Conservation (phyloP, 2,797 vertebrate species). For the Salarias fasciatus region DNA sequence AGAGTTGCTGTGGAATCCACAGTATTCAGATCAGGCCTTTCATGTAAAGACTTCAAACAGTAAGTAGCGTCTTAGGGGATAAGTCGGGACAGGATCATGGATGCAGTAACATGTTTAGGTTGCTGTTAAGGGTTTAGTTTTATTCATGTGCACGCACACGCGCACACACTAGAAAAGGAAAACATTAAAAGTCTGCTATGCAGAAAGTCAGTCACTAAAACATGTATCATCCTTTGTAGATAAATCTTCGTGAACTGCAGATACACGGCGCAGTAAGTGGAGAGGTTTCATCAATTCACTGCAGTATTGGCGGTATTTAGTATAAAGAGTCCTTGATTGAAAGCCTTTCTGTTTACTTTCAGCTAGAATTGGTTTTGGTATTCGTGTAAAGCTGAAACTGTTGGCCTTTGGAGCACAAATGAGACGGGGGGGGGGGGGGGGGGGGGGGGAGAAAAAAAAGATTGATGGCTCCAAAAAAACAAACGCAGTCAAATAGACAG, state of each 20-base stretch:
- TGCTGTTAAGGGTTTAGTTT: conserved; percentile 65
- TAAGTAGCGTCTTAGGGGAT: conserved; percentile 73
- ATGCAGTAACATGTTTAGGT: conserved; percentile 56
- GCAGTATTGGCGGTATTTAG: background rate
- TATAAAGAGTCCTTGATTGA: background rate
- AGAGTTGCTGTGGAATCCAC: conserved; percentile 67
- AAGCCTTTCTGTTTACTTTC: conserved; percentile 2
- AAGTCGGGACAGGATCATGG: conserved; percentile 62
- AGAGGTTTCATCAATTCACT: background rate
- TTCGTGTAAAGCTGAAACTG: background rate
- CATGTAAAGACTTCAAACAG: conserved; percentile 83
- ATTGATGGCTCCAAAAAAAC: background rate
- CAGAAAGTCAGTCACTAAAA: background rate
- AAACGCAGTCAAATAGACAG: background rate
- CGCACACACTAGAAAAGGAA: background rate
- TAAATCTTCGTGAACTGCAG: conserved; percentile 1
- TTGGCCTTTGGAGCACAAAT: background rate
- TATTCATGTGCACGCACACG: conserved; percentile 56
- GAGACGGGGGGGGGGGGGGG: too few species aligned
- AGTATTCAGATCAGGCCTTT: conserved; percentile 80
- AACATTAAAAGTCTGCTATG: background rate
- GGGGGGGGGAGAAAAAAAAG: too few species aligned
- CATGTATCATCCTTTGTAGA: background rate
- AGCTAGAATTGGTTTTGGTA: conserved; percentile 6
- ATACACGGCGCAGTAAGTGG: background rate